Conservation (phyloP, 2,113 vertebrate genomes). For the Neodon shergylaensis region DNA sequence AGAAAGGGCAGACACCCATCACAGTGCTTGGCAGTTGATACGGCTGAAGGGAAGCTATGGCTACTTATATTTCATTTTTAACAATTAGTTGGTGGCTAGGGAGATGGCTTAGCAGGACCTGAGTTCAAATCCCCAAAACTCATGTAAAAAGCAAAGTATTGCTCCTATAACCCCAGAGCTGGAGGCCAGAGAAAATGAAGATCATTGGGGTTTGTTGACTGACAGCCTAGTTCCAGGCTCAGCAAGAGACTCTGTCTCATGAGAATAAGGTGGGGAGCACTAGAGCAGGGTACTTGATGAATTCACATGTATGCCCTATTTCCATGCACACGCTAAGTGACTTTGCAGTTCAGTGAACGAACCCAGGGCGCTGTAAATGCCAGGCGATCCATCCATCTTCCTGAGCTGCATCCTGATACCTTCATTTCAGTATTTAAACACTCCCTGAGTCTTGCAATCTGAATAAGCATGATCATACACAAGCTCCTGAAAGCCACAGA, state of each 20-base stretch:
- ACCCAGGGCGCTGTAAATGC: neutral
- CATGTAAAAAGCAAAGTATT: neutral
- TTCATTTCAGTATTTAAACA: neutral
- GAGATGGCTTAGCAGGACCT: neutral
- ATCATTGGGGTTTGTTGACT: neutral
- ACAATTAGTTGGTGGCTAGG: neutral
- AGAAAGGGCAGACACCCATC: neutral
- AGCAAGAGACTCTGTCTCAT: neutral
- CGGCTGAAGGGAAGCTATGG: rapidly evolving
- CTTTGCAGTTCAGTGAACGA: neutral
- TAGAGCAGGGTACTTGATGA: neutral
- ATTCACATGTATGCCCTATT: neutral
- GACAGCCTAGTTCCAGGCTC: neutral
- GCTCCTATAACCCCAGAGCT: neutral
- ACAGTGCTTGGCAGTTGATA: rapidly evolving
- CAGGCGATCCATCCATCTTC: rapidly evolving
- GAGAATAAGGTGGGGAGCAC: neutral
- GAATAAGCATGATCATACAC: neutral
- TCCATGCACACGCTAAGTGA: neutral
- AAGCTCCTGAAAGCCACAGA: rapidly evolving
- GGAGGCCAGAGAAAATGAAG: neutral
- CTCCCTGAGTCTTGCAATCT: neutral
- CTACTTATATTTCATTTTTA: neutral
- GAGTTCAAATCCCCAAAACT: neutral
- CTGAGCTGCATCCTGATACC: neutral